phyloP scores from a whole-genome alignment of 1,140 invertebrate genomes.

The Latrodectus geometricus region DNA sequence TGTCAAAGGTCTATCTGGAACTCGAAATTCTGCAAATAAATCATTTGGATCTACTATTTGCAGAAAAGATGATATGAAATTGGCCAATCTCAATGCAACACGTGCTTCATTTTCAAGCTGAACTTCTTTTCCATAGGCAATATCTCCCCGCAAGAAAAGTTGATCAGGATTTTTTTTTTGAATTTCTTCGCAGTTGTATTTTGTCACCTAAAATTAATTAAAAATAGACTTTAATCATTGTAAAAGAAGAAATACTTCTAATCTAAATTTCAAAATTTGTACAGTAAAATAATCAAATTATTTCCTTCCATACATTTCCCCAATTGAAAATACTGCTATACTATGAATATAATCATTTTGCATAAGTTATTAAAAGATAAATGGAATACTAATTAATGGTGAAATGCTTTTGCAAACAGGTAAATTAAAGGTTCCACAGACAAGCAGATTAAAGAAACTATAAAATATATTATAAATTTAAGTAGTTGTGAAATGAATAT shows the following conservation, averaged over 20 bases:
- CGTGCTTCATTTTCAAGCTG: conserved; percentile 95
- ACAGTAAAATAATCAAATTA: too few relatives aligned
- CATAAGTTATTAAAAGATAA: too few relatives aligned
- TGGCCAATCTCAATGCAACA: conserved; percentile 92
- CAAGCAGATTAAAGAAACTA: too few relatives aligned
- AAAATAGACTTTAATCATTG: not conserved
- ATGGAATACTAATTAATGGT: too few relatives aligned
- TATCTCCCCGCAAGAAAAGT: conserved; percentile 83
- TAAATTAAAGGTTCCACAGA: too few relatives aligned
- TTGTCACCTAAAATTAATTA: conserved; percentile 21
- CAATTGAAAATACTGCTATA: too few relatives aligned
- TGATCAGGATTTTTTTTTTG: conserved; percentile 75
- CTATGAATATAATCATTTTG: too few relatives aligned
- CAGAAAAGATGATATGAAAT: conserved; percentile 74
- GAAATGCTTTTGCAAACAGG: too few relatives aligned
- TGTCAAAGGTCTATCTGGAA: conserved; percentile 87
- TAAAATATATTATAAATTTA: too few relatives aligned
- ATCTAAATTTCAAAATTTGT: too few relatives aligned
- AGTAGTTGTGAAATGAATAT: too few relatives aligned
- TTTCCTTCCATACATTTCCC: too few relatives aligned
- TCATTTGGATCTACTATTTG: conserved; percentile 92
- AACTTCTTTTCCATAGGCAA: conserved; percentile 84
- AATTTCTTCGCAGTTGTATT: conserved; percentile 62
- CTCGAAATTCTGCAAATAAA: conserved; percentile 87
- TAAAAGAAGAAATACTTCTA: not conserved